Percentiles rank a stretch among this genome's conserved stretches.
phyloP scores from a whole-genome alignment of 2,888 invertebrate species.

The Sarcophaga subvicina region DNA sequence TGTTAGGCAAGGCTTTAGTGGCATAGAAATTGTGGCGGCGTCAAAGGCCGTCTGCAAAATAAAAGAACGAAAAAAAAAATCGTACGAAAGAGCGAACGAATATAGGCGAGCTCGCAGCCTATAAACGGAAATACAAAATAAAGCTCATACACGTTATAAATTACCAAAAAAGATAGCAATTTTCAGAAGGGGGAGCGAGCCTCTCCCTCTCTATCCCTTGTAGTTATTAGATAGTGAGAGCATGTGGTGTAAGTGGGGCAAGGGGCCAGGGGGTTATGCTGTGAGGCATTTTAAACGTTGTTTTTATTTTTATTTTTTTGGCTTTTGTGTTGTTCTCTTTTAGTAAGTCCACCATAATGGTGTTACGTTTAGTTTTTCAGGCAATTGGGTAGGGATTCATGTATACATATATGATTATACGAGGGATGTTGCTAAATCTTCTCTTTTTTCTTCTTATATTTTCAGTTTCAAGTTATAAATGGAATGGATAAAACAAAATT shows the following conservation, averaged over 20 bases:
- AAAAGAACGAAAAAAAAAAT: background rate
- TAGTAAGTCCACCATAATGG: slow-evolving; percentile 23
- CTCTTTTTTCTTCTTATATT: too few relatives aligned
- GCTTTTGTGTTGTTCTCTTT: background rate
- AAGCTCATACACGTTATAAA: slow-evolving; percentile 71
- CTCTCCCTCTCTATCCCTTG: too few relatives aligned
- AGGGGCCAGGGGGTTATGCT: too few relatives aligned
- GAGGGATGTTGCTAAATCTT: background rate
- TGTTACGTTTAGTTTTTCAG: slow-evolving; percentile 22
- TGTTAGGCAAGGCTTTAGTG: slow-evolving; percentile 47
- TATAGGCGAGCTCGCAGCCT: slow-evolving; percentile 38
- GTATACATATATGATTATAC: background rate
- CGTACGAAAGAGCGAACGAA: too few relatives aligned
- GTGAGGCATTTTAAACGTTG: background rate
- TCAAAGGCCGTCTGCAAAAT: slow-evolving; percentile 43
- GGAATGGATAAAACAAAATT: too few relatives aligned
- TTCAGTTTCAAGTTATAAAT: too few relatives aligned
- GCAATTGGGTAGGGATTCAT: slow-evolving; percentile 19
- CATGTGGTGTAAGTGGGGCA: too few relatives aligned
- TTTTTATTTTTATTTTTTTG: background rate
- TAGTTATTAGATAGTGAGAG: background rate
- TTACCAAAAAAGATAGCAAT: slow-evolving; percentile 70
- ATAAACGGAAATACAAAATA: slow-evolving; percentile 71
- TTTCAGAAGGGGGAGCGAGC: slow-evolving; percentile 24
- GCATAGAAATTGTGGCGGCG: slow-evolving; percentile 55